Evolutionary conservation across 2,797 vertebrate species (phyloP).

Genomic region (Tapera naevia): DNA sequence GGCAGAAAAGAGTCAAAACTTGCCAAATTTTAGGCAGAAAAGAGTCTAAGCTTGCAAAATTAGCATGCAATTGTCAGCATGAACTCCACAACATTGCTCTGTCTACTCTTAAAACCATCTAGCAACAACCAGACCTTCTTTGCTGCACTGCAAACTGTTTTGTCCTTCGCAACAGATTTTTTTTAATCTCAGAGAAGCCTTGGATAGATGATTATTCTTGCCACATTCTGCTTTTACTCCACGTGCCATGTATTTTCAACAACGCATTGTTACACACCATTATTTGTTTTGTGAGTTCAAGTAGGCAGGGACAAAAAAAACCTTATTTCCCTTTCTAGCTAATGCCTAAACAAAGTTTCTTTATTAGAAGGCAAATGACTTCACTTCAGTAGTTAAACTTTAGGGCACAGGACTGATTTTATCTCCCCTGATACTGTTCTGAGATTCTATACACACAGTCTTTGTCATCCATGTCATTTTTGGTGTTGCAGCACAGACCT

Average conservation of each 20-base stretch:
- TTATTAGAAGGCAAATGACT: background rate
- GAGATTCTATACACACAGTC: background rate
- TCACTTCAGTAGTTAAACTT: background rate
- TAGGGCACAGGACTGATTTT: background rate
- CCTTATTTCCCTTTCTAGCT: background rate
- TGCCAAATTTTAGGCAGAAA: background rate
- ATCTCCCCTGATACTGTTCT: background rate
- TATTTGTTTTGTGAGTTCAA: background rate
- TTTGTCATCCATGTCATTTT: background rate
- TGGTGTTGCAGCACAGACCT: background rate
- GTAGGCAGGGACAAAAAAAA: background rate
- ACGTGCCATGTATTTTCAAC: background rate
- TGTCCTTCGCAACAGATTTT: background rate
- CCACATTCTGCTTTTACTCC: background rate
- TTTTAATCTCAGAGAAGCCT: background rate
- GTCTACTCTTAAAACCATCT: background rate
- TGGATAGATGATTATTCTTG: background rate
- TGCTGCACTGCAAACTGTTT: background rate
- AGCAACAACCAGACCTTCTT: background rate
- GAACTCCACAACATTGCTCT: background rate
- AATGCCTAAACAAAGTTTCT: background rate
- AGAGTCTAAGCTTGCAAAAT: background rate
- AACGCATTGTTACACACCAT: background rate
- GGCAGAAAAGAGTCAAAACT: too few relatives aligned
- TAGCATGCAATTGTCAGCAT: too few relatives aligned